A percentile compares a stretch with the other conserved stretches of the same genome.
Conservation (phyloP, 2,888 invertebrate genomes). For the Pristionchus maxplancki region DNA sequence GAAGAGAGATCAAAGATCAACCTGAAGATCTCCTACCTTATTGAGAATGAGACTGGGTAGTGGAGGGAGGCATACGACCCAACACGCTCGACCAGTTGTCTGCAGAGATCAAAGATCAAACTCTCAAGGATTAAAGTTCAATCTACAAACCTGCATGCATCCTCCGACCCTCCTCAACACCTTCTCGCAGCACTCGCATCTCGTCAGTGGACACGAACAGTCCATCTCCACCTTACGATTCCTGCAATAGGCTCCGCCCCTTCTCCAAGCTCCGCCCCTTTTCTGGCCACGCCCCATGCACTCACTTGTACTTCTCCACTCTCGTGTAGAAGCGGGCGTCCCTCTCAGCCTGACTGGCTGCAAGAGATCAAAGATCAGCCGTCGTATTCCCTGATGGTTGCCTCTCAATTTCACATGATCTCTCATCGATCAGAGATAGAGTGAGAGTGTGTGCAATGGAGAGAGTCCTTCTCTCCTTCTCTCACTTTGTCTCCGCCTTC, state of each 20-base stretch:
- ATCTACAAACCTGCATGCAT: neutral
- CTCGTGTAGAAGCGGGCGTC: neutral
- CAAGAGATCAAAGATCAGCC: neutral
- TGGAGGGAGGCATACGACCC: constrained; percentile 63
- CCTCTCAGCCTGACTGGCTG: neutral
- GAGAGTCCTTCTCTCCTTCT: too few species aligned
- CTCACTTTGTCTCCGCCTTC: neutral
- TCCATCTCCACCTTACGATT: constrained; percentile 33
- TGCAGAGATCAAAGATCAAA: constrained; percentile 30
- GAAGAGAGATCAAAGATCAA: constrained; percentile 18
- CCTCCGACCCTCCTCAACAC: neutral
- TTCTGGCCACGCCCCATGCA: neutral
- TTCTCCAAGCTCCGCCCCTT: neutral
- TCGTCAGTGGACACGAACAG: neutral
- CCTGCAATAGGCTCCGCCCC: neutral
- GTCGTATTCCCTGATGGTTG: too few species aligned
- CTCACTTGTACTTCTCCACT: constrained; percentile 40
- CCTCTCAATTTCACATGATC: too few species aligned
- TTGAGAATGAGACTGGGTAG: constrained; percentile 51
- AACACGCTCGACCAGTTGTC: constrained; percentile 54
- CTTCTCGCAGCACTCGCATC: constrained; percentile 16
- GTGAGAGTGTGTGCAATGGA: too few species aligned
- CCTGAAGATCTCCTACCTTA: constrained; percentile 47
- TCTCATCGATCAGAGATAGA: too few species aligned
- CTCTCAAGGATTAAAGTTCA: neutral